These are phyloP conservation scores for Tragelaphus imberbis DNA, from an alignment of 2,113 vertebrate genomes.

Conservation along the genomic window DNA sequence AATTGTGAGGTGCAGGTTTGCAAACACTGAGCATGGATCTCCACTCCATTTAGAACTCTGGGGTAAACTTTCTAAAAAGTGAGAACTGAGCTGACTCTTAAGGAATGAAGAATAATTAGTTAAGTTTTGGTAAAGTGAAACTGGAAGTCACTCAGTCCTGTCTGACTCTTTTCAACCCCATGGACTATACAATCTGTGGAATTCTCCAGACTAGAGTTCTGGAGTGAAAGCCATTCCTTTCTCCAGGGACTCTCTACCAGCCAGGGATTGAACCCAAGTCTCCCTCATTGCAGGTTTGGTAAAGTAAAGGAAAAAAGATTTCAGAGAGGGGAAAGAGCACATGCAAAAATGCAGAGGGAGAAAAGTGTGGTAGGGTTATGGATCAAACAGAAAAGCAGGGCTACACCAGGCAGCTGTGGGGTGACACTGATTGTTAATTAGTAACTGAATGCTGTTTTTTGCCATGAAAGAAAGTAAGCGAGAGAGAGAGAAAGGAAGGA, in stretches of 20 bases:
- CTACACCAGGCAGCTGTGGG: not conserved
- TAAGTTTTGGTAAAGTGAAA: not conserved
- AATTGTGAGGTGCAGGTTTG: not conserved
- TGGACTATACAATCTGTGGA: not conserved
- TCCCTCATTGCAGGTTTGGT: not conserved
- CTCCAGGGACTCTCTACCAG: not conserved
- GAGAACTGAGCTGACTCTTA: not conserved
- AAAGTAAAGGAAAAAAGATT: not conserved
- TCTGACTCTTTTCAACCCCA: not conserved
- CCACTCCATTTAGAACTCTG: not conserved
- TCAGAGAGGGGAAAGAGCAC: not conserved
- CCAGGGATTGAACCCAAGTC: not conserved
- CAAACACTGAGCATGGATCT: not conserved
- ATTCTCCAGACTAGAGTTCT: not conserved
- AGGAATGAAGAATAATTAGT: not conserved
- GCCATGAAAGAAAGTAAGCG: not conserved
- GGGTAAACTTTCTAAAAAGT: not conserved
- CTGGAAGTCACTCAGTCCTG: not conserved
- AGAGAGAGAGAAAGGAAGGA: not conserved
- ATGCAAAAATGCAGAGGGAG: not conserved
- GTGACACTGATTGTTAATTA: not conserved
- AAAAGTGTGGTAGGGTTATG: not conserved
- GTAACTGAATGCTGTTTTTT: not conserved
- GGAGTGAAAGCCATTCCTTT: not conserved
- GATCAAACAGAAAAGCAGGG: not conserved